Base-by-base conservation (phyloP, 2,888 invertebrate genomes). In the Trichogramma evanescens region DNA sequence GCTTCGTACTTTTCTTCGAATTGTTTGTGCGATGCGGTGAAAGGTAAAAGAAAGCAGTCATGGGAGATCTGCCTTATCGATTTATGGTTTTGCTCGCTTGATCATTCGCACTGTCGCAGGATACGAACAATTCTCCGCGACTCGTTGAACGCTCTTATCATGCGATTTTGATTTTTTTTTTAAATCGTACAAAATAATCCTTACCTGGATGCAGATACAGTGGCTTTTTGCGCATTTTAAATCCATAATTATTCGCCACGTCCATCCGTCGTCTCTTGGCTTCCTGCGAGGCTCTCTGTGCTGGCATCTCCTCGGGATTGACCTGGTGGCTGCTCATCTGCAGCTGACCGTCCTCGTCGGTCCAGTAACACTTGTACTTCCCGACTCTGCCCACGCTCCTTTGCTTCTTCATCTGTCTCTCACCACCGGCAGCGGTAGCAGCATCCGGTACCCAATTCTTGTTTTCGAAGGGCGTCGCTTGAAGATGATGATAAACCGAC, bases 331-430 rank as follows among this genome's bases (percentile, higher is more conserved):
- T 48, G 54, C 46, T 48, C 39, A 10, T 46, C 38, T 39, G 44
- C 4, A 41, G 52, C 13, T 4, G 13, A 26, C 26, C 41, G 5
- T 41, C 52, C 5, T 48, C 60, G 7, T 26, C 57, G 0, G 56
- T 59, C 63, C 63, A 63, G 10, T 56, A 63, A 39, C 63, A 63
- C 45, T 52, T 60, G 54, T 63, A 63, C 39, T 59, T 60, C 5
- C 63, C 63, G 13, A 5, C 8, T n/a, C 38, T 45, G 1, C 4
- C 38, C 9, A 5, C 44, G 9, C 44, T 62, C 4, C 48, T 54
- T 4, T 42, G 42, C 39, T 56, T 50, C 43, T 56, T 62, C 49
- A 46, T 7, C 40, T 53, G 7, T 60, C 57, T 9, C 54, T 50
- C 4, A 26, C 43, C 45, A 26, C 26, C 26, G 26, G 26, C 26